A percentile compares a stretch with the other conserved stretches of the same genome.
Evolutionary conservation across 2,797 vertebrate species (phyloP).

Genomic region (Avahi laniger): DNA sequence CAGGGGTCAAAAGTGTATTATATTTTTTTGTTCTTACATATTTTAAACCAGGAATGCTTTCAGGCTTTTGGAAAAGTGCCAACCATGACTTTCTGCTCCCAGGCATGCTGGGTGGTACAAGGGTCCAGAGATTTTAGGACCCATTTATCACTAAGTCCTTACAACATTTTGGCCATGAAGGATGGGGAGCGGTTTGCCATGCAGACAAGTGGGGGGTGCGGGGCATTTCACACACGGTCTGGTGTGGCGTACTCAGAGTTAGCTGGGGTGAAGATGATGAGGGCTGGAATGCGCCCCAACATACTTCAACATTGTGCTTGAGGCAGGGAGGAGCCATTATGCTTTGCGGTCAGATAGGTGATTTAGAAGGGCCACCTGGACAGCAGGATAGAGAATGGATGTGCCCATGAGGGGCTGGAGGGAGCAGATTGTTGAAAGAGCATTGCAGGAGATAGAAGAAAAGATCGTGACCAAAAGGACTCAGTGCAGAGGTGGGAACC

Average conservation of each 20-base stretch:
- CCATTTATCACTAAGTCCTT: not conserved
- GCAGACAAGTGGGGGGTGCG: not conserved
- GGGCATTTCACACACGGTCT: not conserved
- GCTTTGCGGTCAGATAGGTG: no score
- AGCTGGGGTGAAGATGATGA: not conserved
- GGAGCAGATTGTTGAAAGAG: not conserved
- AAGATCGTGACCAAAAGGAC: not conserved
- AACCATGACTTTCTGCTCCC: not conserved
- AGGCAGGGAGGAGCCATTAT: not conserved
- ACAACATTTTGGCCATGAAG: not conserved
- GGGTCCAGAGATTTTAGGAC: not conserved
- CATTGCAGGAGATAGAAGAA: not conserved
- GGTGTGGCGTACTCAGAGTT: not conserved
- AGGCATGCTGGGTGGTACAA: not conserved
- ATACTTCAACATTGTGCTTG: not conserved
- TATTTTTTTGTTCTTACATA: not conserved
- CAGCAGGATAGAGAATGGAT: not conserved
- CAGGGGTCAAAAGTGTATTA: not conserved
- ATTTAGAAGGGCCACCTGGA: not conserved
- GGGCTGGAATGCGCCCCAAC: not conserved
- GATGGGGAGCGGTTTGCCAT: not conserved
- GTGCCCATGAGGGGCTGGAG: not conserved
- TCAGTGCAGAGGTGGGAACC: not conserved
- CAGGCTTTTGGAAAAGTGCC: not conserved
- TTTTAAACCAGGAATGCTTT: not conserved